Evolutionary conservation across 2,113 vertebrate species (phyloP), one percentile per base, ranked within the genome.

Genomic region (Carettochelys insculpta): DNA sequence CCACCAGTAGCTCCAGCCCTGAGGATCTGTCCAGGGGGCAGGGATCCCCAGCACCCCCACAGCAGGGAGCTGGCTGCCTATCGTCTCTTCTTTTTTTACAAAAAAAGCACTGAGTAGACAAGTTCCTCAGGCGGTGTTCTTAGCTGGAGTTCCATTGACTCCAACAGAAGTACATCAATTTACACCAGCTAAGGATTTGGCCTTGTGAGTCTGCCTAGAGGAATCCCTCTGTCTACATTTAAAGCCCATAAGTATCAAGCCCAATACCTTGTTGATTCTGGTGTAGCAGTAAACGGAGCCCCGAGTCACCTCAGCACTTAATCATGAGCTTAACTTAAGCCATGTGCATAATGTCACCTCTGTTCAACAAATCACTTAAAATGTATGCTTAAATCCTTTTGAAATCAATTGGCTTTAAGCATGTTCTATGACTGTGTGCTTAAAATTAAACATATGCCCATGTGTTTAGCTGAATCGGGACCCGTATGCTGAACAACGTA

Each of bases 181-280:
- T 43, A 11, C 17, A 65, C 34, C 34, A 65, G 19, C 17, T 20
- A 14, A 65, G 34, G 61, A 61, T n/a, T 71, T 71, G 38, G n/a
- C 20, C 19, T 11, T 68, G 10, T 71, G 20, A 71, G 20, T 38
- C 65, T 22, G 65, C 41, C 20, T 71, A 71, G 20, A 41, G 65
- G n/a, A 71, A 71, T 24, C 65, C 38, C n/a, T 41, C 20, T 22
- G 65, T 41, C 34, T 17, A n/a, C 19, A 68, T 68, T 12, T 29
- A 61, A 68, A 68, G n/a, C 38, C 65, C 65, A 38, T n/a, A 68
- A 20, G n/a, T 22, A 20, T 7, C 16, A 81, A 89, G 19, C 76
- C 61, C 19, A 5, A 65, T 43, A 0, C 43, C 73, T 7, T 1
- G 2, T 61, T 8, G 58, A 61, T 61, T 61, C 58, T 34, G 58